Evolutionary conservation across 2,797 vertebrate genomes (phyloP).

Genomic region (Aselliscus stoliczkanus): DNA sequence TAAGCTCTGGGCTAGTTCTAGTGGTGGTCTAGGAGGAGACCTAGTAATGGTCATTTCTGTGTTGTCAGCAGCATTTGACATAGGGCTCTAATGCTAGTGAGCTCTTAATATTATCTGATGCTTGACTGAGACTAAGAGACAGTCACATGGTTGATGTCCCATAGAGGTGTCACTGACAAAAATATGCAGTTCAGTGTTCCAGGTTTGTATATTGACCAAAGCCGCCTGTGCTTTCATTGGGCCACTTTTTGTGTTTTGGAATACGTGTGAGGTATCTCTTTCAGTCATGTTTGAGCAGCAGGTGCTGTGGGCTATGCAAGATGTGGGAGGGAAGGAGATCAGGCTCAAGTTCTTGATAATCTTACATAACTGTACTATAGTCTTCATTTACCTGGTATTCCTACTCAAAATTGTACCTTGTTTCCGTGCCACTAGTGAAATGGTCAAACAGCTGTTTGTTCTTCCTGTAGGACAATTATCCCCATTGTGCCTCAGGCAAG

Average conservation of each 20-base stretch:
- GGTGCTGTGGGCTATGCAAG: background rate
- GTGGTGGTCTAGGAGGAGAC: background rate
- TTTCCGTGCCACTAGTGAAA: background rate
- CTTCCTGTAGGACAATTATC: background rate
- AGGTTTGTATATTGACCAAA: background rate
- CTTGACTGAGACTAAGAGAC: background rate
- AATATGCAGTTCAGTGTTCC: background rate
- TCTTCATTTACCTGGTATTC: constrained; percentile 10
- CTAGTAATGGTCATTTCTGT: background rate
- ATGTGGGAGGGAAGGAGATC: background rate
- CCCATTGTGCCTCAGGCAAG: background rate
- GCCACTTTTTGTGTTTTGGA: background rate
- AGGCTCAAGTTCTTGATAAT: constrained; percentile 25
- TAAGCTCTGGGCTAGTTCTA: background rate
- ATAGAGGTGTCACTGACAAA: background rate
- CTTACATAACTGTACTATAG: constrained; percentile 45
- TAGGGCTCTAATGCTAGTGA: background rate
- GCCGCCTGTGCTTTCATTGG: background rate
- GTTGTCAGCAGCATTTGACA: background rate
- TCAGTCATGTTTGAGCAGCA: background rate
- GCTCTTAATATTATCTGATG: background rate
- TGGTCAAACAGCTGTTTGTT: background rate
- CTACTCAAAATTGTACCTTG: background rate
- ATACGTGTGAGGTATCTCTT: background rate
- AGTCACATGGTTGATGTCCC: background rate